Percentiles rank a stretch among this genome's conserved stretches.
phyloP scores from a whole-genome alignment of 2,113 vertebrate genomes.

The Hypomesus transpacificus region DNA sequence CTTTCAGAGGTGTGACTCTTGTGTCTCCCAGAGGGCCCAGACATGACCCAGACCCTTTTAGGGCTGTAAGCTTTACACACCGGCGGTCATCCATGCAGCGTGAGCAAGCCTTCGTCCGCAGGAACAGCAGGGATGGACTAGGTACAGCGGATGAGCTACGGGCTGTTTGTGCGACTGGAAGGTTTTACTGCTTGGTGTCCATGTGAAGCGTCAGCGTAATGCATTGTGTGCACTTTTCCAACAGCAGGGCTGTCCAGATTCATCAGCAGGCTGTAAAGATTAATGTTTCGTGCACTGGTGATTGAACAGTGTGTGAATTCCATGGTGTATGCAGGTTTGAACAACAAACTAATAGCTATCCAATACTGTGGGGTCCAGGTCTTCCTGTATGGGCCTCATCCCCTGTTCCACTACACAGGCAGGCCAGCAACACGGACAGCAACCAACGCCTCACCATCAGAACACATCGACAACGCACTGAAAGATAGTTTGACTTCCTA shows the following conservation, averaged over 20 bases:
- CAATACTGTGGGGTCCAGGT: background rate
- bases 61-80: constrained; percentile 43
- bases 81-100: constrained; percentile 3
- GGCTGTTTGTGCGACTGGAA: constrained; percentile 17
- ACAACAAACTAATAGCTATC: constrained; percentile 11
- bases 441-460: background rate
- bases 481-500: too few species aligned
- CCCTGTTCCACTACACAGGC: background rate
- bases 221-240: background rate
- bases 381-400: too few species aligned
- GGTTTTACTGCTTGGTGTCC: constrained; percentile 1
- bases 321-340: constrained; percentile 20
- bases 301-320: constrained; percentile 34
- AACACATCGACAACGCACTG: too few species aligned
- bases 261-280: constrained; percentile 28
- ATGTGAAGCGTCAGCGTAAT: background rate
- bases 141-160: constrained; percentile 24
- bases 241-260: constrained; percentile 9
- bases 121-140: background rate
- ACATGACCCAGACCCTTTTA: constrained; percentile 10
- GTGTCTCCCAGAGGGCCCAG: constrained; percentile 48
- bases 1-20: constrained; percentile 60
- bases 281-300: constrained; percentile 21
- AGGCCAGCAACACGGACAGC: background rate
- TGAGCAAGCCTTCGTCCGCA: too few species aligned